Evolutionary conservation across 2,113 vertebrate genomes (phyloP).

Genomic region (Gambusia holbrooki): DNA sequence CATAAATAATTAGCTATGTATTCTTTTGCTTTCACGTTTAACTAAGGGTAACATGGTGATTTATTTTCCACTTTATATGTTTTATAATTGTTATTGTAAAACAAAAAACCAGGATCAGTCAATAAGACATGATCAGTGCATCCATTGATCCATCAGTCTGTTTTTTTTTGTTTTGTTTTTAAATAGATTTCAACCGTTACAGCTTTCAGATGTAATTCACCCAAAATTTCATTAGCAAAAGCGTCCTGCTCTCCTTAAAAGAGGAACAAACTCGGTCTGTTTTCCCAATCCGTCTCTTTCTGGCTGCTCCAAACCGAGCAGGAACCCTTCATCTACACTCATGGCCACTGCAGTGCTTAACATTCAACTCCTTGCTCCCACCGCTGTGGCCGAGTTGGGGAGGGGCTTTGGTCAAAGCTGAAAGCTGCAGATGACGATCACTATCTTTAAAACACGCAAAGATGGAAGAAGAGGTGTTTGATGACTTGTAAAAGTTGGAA

Average conservation of each 20-base stretch:
- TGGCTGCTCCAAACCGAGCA: slow-evolving; percentile 9
- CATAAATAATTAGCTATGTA: too few species aligned
- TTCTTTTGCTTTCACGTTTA: too few species aligned
- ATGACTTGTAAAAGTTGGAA: slow-evolving; percentile 66
- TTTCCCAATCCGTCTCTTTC: neutral
- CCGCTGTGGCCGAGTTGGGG: slow-evolving; percentile 24
- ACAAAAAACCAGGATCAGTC: too few species aligned
- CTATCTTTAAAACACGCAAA: slow-evolving; percentile 60
- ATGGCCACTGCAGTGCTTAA: slow-evolving; percentile 33
- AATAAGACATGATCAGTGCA: too few species aligned
- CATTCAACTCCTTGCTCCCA: slow-evolving; percentile 36
- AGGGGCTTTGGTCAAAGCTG: slow-evolving; percentile 41
- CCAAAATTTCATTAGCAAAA: neutral
- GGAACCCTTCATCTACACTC: slow-evolving; percentile 18
- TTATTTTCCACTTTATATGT: too few species aligned
- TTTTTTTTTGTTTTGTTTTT: neutral
- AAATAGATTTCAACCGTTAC: neutral
- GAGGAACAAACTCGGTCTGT: neutral
- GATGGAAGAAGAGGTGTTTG: slow-evolving; percentile 12
- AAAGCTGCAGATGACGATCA: slow-evolving; percentile 42
- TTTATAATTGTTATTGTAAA: too few species aligned
- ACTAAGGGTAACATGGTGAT: too few species aligned
- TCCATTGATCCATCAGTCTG: neutral
- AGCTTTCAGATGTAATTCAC: neutral
- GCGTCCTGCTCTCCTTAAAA: neutral